phyloP scores from a whole-genome alignment of 1,140 invertebrate species.

The Procambarus virginalis region DNA sequence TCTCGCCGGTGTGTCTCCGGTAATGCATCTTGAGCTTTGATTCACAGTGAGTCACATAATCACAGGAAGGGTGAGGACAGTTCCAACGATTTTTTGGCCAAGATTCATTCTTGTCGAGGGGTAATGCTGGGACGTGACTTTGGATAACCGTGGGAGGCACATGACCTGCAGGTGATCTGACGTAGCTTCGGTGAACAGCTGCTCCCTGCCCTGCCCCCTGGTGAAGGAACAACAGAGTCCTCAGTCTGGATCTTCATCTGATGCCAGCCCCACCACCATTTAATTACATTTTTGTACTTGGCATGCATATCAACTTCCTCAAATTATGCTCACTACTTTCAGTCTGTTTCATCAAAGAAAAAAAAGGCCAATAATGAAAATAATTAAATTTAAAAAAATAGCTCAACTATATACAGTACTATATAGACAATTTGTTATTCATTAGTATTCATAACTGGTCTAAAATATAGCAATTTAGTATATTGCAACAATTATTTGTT shows the following conservation, averaged over 20 bases:
- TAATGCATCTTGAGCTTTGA: slow-evolving; percentile 61
- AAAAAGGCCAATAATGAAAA: neutral
- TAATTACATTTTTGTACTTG: too few species aligned
- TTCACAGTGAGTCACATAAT: slow-evolving; percentile 55
- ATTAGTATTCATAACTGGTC: too few species aligned
- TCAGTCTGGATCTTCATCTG: slow-evolving; percentile 45
- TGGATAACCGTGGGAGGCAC: neutral
- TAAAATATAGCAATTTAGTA: too few species aligned
- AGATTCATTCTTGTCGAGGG: slow-evolving; percentile 4
- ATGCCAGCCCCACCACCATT: neutral
- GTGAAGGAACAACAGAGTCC: slow-evolving; percentile 65
- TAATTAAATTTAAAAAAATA: too few species aligned
- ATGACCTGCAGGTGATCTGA: slow-evolving; percentile 3
- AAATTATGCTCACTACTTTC: neutral
- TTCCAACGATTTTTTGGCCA: slow-evolving; percentile 27
- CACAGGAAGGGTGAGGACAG: slow-evolving; percentile 40
- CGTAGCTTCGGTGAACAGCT: slow-evolving; percentile 3
- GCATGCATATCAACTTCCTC: neutral
- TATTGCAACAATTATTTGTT: too few species aligned
- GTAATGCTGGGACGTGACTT: slow-evolving; percentile 7
- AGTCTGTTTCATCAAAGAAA: neutral
- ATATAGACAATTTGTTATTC: too few species aligned
- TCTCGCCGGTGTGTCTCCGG: slow-evolving; percentile 57
- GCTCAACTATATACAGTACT: too few species aligned
- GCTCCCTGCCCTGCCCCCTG: slow-evolving; percentile 46